Evolutionary conservation across 2,797 vertebrate genomes (phyloP).

Genomic region (Zalophus californianus): DNA sequence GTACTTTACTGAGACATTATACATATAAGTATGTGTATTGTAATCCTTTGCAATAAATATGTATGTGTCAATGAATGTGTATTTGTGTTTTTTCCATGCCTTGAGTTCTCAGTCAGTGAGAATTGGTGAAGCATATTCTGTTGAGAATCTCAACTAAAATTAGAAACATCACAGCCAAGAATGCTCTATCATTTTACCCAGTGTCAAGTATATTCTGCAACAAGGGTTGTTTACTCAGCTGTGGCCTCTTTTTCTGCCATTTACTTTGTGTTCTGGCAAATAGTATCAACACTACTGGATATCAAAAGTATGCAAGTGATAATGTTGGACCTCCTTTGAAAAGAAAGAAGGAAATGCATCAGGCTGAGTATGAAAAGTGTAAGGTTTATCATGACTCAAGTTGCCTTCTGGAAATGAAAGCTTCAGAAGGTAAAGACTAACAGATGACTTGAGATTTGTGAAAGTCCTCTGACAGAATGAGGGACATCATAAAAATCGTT

Average conservation of each 20-base stretch:
- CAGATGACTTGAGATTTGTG: neutral
- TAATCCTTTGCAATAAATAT: neutral
- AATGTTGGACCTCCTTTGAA: slow-evolving; percentile 4
- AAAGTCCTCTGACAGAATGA: neutral
- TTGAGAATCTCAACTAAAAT: neutral
- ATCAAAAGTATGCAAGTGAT: slow-evolving; percentile 25
- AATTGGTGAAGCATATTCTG: neutral
- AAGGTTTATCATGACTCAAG: neutral
- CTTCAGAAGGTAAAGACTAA: neutral
- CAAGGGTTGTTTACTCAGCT: slow-evolving; percentile 56
- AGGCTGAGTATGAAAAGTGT: neutral
- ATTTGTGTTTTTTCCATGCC: slow-evolving; percentile 12
- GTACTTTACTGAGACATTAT: neutral
- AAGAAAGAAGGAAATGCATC: neutral
- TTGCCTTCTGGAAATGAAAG: neutral
- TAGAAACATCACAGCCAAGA: neutral
- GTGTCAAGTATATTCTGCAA: neutral
- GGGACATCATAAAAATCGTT: neutral
- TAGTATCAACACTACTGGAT: neutral
- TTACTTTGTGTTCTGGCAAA: slow-evolving; percentile 61
- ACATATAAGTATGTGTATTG: neutral
- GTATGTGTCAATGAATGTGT: neutral
- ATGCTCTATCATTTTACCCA: neutral
- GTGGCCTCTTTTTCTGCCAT: slow-evolving; percentile 38
- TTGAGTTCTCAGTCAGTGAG: neutral